Percentiles rank a stretch among this genome's conserved stretches.
Conservation (phyloP, 2,113 vertebrate genomes). For the Eubucco bourcierii region DNA sequence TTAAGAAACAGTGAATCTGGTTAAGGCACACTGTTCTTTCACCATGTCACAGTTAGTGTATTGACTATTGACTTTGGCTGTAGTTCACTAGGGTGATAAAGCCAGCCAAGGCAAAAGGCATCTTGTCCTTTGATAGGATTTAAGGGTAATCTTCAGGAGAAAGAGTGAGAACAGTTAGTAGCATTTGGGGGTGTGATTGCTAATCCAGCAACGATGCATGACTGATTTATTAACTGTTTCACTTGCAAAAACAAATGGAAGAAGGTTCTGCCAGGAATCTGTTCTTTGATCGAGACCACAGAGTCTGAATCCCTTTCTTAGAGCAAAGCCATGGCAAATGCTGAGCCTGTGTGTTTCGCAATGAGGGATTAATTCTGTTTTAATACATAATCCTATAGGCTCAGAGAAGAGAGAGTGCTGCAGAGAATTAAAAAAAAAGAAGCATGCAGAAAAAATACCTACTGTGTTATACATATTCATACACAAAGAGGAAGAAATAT, state of each 20-base stretch:
- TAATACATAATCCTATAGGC: not conserved
- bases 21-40: conserved; percentile 3
- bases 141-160: conserved; percentile 48
- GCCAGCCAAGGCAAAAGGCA: conserved; percentile 30
- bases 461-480: not conserved
- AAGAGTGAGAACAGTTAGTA: conserved; percentile 38
- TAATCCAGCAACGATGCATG: conserved; percentile 29
- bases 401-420: not conserved
- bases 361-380: conserved; percentile 15
- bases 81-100: conserved; percentile 11
- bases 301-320: not conserved
- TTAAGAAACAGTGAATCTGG: not conserved
- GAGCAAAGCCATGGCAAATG: not conserved
- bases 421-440: not conserved
- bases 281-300: not conserved
- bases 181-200: conserved; percentile 4
- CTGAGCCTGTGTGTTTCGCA: not conserved
- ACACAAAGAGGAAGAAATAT: not conserved
- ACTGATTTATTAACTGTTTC: conserved; percentile 40
- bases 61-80: conserved; percentile 10
- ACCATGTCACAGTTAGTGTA: not conserved
- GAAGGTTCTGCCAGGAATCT: conserved; percentile 7
- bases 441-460: not conserved
- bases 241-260: not conserved
- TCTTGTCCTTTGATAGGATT: conserved; percentile 54